These are phyloP conservation scores for Tiphia femorata DNA, from an alignment of 2,888 invertebrate genomes.

Conservation along the genomic window DNA sequence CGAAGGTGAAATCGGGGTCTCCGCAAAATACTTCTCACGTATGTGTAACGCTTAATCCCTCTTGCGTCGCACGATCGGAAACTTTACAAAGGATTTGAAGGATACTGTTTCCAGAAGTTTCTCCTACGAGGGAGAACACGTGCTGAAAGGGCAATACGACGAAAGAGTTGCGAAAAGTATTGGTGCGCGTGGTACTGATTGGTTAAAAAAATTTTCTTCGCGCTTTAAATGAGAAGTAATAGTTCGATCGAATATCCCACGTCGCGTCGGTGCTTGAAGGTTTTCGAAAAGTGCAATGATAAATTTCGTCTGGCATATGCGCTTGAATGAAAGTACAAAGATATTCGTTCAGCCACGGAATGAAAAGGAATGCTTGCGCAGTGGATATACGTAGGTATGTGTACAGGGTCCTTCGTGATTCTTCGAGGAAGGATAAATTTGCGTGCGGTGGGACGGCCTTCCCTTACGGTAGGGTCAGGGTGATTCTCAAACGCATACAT, in stretches of 20 bases:
- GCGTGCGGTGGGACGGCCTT: neutral
- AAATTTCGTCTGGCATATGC: no score
- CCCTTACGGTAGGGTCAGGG: no score
- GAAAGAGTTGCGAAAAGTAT: no score
- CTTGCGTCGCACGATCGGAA: conserved; percentile 22
- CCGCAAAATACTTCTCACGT: conserved; percentile 37
- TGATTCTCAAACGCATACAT: conserved; percentile 28
- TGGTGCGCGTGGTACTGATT: no score
- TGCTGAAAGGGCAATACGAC: no score
- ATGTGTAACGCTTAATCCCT: conserved; percentile 28
- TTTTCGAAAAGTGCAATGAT: no score
- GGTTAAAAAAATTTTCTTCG: no score
- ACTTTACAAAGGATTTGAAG: conserved; percentile 18
- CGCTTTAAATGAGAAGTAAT: no score
- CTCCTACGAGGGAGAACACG: no score
- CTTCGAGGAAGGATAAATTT: conserved; percentile 13
- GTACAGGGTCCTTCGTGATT: conserved; percentile 1
- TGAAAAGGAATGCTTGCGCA: neutral
- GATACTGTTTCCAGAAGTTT: conserved; percentile 18
- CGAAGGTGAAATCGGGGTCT: conserved; percentile 6
- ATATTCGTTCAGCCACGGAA: neutral
- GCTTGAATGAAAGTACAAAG: neutral
- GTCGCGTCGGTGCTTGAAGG: no score
- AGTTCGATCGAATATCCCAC: no score
- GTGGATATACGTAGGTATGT: no score